Evolutionary conservation across 2,888 invertebrate species (phyloP).

Genomic region (Drosophila bunnanda): DNA sequence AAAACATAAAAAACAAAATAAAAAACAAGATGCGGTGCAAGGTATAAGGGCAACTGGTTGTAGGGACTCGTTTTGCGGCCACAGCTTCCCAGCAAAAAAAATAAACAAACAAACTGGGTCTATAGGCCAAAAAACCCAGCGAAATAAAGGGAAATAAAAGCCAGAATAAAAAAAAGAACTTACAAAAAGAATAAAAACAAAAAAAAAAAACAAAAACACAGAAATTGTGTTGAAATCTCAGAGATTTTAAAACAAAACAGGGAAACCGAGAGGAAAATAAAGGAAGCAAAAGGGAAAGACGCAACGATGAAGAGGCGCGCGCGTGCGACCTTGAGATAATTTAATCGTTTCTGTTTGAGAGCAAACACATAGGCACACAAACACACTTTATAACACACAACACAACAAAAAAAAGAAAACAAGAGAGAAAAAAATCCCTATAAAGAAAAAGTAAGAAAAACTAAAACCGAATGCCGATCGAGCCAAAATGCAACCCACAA

Average conservation of each 20-base stretch:
- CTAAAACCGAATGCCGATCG: conserved; percentile 25
- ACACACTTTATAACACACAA: conserved; percentile 14
- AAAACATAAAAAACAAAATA: neutral
- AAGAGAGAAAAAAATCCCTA: conserved; percentile 4
- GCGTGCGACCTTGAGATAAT: conserved; percentile 79
- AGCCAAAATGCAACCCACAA: conserved; percentile 57
- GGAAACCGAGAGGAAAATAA: neutral
- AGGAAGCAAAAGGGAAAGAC: conserved; percentile 42
- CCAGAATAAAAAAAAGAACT: neutral
- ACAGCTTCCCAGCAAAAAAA: neutral
- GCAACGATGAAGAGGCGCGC: conserved; percentile 57
- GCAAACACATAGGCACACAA: conserved; percentile 42
- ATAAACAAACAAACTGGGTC: conserved; percentile 31
- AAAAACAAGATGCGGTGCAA: too few species aligned
- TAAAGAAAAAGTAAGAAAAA: conserved; percentile 52
- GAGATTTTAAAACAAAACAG: conserved; percentile 17
- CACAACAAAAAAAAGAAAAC: conserved; percentile 14
- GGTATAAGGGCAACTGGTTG: conserved; percentile 9
- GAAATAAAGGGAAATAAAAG: conserved; percentile 2
- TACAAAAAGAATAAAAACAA: neutral
- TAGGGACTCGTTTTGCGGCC: neutral
- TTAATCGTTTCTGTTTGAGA: conserved; percentile 71
- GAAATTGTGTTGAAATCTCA: conserved; percentile 27
- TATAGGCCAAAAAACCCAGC: conserved; percentile 34
- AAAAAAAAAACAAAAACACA: neutral